A percentile compares a stretch with the other conserved stretches of the same genome.
Conservation (phyloP, 2,797 vertebrate genomes). For the Gymnothorax reevesii region DNA sequence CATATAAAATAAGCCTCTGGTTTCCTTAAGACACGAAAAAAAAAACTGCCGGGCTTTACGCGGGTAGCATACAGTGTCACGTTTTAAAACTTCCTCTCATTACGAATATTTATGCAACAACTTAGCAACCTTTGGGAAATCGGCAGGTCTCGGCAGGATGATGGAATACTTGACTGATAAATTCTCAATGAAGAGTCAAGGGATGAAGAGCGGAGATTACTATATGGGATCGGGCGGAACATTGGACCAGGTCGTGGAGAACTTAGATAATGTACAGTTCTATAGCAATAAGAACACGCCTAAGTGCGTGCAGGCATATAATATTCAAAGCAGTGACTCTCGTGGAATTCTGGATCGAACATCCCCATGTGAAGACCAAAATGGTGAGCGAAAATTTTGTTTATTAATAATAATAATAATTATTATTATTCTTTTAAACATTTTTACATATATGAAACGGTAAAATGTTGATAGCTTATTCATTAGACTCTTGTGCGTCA, state of each 20-base stretch:
- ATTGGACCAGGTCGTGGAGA: slow-evolving; percentile 93
- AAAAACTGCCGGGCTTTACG: slow-evolving; percentile 63
- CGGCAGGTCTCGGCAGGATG: slow-evolving; percentile 64
- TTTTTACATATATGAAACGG: no score
- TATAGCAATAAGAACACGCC: slow-evolving; percentile 83
- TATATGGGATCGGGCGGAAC: slow-evolving; percentile 85
- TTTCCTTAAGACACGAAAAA: slow-evolving; percentile 76
- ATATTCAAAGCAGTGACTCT: slow-evolving; percentile 80
- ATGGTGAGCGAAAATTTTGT: slow-evolving; percentile 71
- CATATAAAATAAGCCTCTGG: slow-evolving; percentile 83
- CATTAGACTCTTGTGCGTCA: no score
- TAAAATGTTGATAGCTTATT: no score
- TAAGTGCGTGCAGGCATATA: slow-evolving; percentile 88
- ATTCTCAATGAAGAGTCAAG: slow-evolving; percentile 85
- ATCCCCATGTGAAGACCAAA: slow-evolving; percentile 83
- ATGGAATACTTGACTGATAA: slow-evolving; percentile 98
- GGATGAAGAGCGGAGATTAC: slow-evolving; percentile 86
- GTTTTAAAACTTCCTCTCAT: slow-evolving; percentile 32
- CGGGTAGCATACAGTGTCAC: slow-evolving; percentile 42
- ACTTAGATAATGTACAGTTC: slow-evolving; percentile 90
- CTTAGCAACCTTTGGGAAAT: slow-evolving; percentile 49
- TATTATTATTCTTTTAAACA: no score
- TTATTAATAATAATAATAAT: no score
- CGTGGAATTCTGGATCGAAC: slow-evolving; percentile 79
- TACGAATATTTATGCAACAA: slow-evolving; percentile 55